These are phyloP conservation scores for Pseudomyrmex gracilis DNA, from an alignment of 1,140 invertebrate species.

Conservation along the genomic window DNA sequence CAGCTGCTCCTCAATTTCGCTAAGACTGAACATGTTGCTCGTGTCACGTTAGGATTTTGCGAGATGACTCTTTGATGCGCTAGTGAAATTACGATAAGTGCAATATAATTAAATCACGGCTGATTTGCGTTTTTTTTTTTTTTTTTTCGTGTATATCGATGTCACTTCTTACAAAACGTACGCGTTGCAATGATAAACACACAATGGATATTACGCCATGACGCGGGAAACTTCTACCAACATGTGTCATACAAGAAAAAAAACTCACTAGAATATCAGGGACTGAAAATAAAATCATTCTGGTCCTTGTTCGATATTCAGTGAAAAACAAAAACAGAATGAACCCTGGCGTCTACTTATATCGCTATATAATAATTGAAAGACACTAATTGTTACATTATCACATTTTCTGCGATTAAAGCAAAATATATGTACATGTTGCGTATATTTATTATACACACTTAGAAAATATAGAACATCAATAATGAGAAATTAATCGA, in stretches of 20 bases:
- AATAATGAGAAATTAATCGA: slow-evolving; percentile 32
- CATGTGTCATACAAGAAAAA: background rate
- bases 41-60: background rate
- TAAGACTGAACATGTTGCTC: slow-evolving; percentile 79
- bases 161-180: background rate
- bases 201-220: background rate
- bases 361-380: background rate
- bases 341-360: no score
- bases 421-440: slow-evolving; percentile 27
- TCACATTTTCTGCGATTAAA: slow-evolving; percentile 1
- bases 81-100: background rate
- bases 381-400: background rate
- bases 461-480: slow-evolving; percentile 24
- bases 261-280: slow-evolving; percentile 1
- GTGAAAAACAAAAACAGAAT: no score
- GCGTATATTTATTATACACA: background rate
- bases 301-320: no score
- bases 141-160: background rate
- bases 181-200: background rate
- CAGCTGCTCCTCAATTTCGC: slow-evolving; percentile 75
- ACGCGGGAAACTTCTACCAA: slow-evolving; percentile 63
- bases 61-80: background rate
- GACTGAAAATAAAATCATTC: no score
- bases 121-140: background rate
- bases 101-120: no score